Conservation (phyloP, 2,113 vertebrate species). For the Callionymus lyra region DNA sequence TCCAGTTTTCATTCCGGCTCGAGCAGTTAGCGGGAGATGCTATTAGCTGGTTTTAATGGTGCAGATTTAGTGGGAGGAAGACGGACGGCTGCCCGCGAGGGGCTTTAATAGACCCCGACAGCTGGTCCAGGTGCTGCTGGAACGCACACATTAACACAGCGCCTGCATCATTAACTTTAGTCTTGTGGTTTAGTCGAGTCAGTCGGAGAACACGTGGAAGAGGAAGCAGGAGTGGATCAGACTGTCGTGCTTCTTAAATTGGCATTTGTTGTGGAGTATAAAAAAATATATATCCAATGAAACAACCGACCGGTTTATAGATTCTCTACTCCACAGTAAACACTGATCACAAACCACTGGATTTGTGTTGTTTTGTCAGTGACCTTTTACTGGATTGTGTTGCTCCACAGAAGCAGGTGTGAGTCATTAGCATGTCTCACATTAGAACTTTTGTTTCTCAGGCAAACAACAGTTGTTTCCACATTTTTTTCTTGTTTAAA, state of each 20-base stretch:
- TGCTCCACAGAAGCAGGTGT: background rate
- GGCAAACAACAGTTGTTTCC: too few species aligned
- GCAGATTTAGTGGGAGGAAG: conserved; percentile 51
- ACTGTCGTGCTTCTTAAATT: conserved; percentile 38
- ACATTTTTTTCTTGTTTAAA: too few species aligned
- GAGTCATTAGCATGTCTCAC: conserved; percentile 22
- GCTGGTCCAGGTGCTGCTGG: conserved; percentile 56
- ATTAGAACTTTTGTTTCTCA: conserved; percentile 15
- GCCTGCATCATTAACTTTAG: conserved; percentile 45
- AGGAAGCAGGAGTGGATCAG: conserved; percentile 17
- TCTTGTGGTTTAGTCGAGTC: too few species aligned
- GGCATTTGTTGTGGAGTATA: conserved; percentile 42
- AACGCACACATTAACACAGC: conserved; percentile 19
- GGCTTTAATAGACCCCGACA: conserved; percentile 56
- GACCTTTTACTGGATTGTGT: conserved; percentile 24
- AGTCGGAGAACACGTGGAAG: conserved; percentile 1
- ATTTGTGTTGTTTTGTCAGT: conserved; percentile 41
- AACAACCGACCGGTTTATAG: conserved; percentile 46
- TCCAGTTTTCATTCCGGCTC: conserved; percentile 26
- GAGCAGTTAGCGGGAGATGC: conserved; percentile 52
- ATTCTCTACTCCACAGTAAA: conserved; percentile 28
- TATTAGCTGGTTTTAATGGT: conserved; percentile 53
- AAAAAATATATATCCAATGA: conserved; percentile 33
- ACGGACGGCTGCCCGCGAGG: conserved; percentile 43
- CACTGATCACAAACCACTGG: conserved; percentile 19